These are phyloP conservation scores for Phasia obesa DNA, from an alignment of 2,888 invertebrate genomes.

Conservation along the genomic window DNA sequence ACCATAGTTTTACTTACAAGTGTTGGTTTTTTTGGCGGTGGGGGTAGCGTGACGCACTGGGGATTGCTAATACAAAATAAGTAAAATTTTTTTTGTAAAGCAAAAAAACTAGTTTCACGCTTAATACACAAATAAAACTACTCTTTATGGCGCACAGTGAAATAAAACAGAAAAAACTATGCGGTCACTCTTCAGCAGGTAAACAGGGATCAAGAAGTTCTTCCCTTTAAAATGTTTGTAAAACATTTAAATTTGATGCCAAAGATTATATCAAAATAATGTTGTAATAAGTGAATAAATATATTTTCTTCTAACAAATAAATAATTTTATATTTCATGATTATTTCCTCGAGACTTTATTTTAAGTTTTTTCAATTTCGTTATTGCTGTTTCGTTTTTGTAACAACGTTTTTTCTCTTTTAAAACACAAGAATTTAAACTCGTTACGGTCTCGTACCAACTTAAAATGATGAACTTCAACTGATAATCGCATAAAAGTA, in stretches of 20 bases:
- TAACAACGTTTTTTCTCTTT: background rate
- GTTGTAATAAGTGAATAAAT: no score
- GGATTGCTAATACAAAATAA: no score
- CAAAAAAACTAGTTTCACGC: slow-evolving; percentile 42
- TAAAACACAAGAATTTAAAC: slow-evolving; percentile 25
- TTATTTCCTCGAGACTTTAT: background rate
- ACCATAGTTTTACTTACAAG: no score
- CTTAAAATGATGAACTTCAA: slow-evolving; percentile 60
- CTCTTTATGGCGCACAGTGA: slow-evolving; percentile 37
- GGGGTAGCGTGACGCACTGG: no score
- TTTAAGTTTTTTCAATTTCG: slow-evolving; percentile 4
- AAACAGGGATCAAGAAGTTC: background rate
- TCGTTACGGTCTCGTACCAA: slow-evolving; percentile 59
- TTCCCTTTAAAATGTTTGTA: background rate
- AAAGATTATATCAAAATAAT: no score
- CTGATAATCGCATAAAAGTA: slow-evolving; percentile 36
- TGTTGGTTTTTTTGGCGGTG: no score
- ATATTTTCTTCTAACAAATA: no score
- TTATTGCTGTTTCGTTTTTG: slow-evolving; percentile 6
- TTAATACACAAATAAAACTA: slow-evolving; percentile 51
- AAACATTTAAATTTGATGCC: background rate
- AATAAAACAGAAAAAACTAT: slow-evolving; percentile 1
- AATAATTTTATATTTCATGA: no score
- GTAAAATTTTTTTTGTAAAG: background rate
- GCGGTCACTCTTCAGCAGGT: background rate